These are phyloP conservation scores for Barypeithes pellucidus DNA, from an alignment of 2,888 invertebrate species.

Conservation along the genomic window DNA sequence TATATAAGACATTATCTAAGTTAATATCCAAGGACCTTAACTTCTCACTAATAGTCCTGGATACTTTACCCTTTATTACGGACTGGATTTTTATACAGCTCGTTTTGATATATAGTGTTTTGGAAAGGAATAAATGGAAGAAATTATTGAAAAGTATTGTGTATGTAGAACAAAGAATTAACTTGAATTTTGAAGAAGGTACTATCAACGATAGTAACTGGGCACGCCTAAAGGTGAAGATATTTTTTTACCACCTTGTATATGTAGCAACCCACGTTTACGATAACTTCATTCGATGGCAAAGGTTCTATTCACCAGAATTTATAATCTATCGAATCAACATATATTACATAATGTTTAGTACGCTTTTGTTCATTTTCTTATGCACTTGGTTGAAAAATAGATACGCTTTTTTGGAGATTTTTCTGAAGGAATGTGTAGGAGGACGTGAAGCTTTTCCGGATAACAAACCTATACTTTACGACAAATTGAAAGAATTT, in stretches of 20 bases:
- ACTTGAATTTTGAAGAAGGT: not conserved
- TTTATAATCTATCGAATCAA: conserved; percentile 47
- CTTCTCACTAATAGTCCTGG: conserved; percentile 40
- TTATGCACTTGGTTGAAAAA: conserved; percentile 44
- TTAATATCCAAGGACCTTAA: conserved; percentile 39
- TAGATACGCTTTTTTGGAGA: conserved; percentile 42
- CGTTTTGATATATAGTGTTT: conserved; percentile 32
- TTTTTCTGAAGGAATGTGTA: conserved; percentile 17
- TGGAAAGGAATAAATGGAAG: conserved; percentile 29
- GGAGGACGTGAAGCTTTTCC: not conserved
- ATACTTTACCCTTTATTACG: conserved; percentile 24
- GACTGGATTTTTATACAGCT: conserved; percentile 41
- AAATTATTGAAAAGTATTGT: conserved; percentile 33
- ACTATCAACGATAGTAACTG: conserved; percentile 15
- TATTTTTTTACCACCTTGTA: conserved; percentile 28
- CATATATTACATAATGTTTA: conserved; percentile 51
- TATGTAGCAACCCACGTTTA: conserved; percentile 36
- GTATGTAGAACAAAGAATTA: conserved; percentile 30
- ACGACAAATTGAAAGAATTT: conserved; percentile 48
- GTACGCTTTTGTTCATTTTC: conserved; percentile 36
- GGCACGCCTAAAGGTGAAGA: not conserved
- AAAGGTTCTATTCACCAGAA: conserved; percentile 23
- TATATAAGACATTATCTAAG: conserved; percentile 31
- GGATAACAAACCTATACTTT: conserved; percentile 16
- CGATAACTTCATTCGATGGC: conserved; percentile 39